These are phyloP conservation scores for Menura novaehollandiae DNA, from an alignment of 2,113 vertebrate species.

Conservation along the genomic window DNA sequence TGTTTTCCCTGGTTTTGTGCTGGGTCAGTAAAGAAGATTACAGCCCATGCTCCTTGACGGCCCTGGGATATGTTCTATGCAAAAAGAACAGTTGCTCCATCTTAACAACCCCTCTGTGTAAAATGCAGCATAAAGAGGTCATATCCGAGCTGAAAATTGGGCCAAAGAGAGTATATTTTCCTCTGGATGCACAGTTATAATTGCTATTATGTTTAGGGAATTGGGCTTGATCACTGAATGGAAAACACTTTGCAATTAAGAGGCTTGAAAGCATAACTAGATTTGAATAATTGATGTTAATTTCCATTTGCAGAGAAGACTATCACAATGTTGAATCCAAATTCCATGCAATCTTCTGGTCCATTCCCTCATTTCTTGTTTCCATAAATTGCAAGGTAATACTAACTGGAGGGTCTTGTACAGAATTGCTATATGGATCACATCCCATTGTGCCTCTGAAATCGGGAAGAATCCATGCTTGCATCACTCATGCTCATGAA, in stretches of 20 bases:
- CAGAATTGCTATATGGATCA: constrained; percentile 19
- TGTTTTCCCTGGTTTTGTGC: background rate
- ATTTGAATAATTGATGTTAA: constrained; percentile 42
- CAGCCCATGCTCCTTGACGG: accelerated
- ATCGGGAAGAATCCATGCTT: constrained; percentile 26
- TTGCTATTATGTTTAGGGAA: constrained; percentile 56
- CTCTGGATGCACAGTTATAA: constrained; percentile 56
- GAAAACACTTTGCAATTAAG: constrained; percentile 52
- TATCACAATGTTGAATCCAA: constrained; percentile 18
- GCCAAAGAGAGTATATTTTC: constrained; percentile 41
- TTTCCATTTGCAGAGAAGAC: constrained; percentile 44
- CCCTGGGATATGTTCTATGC: background rate
- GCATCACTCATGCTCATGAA: constrained; percentile 47
- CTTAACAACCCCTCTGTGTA: background rate
- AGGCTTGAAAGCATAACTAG: constrained; percentile 45
- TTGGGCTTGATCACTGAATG: constrained; percentile 34
- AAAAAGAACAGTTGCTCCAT: background rate
- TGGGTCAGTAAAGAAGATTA: background rate
- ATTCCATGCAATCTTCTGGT: constrained; percentile 32
- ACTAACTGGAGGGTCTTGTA: background rate
- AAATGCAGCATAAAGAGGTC: constrained; percentile 11
- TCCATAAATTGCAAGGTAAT: constrained; percentile 1
- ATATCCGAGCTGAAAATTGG: constrained; percentile 29
- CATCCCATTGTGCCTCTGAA: constrained; percentile 30
- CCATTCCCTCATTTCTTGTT: background rate